These are phyloP conservation scores for Hippolais icterina DNA, from an alignment of 2,113 vertebrate genomes.

Conservation along the genomic window DNA sequence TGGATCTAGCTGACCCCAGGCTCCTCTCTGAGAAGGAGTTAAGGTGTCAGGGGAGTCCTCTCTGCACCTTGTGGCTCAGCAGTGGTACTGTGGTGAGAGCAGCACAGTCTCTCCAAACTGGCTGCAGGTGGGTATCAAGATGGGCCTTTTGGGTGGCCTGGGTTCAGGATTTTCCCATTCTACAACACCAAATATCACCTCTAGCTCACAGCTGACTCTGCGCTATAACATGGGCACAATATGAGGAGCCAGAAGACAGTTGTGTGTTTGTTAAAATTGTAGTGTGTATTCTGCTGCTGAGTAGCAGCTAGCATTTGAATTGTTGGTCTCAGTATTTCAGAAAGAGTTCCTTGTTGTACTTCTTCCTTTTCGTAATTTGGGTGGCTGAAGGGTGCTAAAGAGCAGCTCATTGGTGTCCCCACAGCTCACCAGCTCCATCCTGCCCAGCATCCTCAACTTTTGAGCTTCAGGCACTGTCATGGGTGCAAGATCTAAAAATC, in stretches of 20 bases:
- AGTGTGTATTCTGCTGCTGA: neutral
- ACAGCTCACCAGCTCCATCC: neutral
- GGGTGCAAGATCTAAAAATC: neutral
- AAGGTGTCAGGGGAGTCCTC: neutral
- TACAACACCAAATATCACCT: neutral
- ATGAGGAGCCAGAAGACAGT: neutral
- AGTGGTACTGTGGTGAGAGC: neutral
- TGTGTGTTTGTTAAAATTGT: neutral
- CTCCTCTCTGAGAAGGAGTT: neutral
- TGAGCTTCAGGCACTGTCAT: neutral
- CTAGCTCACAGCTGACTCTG: neutral
- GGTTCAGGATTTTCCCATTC: neutral
- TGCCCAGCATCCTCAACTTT: neutral
- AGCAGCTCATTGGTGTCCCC: neutral
- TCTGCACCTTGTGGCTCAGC: neutral
- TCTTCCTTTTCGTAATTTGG: neutral
- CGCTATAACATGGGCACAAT: neutral
- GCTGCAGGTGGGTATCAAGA: neutral
- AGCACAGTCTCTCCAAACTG: neutral
- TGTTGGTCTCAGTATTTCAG: neutral
- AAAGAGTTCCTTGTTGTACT: neutral
- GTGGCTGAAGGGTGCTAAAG: neutral
- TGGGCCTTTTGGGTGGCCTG: accelerated
- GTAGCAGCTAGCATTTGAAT: neutral
- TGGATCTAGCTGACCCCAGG: neutral